phyloP scores from a whole-genome alignment of 2,888 invertebrate genomes.

The Acanthoscelides obtectus region DNA sequence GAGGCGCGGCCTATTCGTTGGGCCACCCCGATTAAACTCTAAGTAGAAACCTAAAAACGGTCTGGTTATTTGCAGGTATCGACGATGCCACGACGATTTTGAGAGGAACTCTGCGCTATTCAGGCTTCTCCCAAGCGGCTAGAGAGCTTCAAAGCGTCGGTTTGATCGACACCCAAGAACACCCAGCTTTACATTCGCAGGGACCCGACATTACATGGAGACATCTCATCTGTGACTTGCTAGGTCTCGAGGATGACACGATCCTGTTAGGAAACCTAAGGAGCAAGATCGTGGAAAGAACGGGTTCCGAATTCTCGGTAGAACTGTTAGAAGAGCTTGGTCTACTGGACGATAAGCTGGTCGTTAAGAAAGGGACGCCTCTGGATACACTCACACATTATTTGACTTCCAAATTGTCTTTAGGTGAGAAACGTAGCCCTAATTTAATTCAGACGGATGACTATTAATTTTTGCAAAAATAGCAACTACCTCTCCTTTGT shows the following conservation, averaged over 20 bases:
- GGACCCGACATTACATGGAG: constrained; percentile 98
- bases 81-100: constrained; percentile 82
- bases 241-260: constrained; percentile 78
- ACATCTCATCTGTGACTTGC: constrained; percentile 72
- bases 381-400: constrained; percentile 91
- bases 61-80: constrained; percentile 54
- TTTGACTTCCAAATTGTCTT: constrained; percentile 72
- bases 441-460: too few species aligned
- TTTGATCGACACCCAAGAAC: constrained; percentile 77
- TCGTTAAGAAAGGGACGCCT: constrained; percentile 81
- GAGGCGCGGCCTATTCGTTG: too few species aligned
- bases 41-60: too few species aligned
- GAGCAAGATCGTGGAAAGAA: constrained; percentile 72
- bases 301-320: constrained; percentile 66
- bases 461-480: too few species aligned
- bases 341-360: constrained; percentile 74
- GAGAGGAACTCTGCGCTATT: constrained; percentile 88
- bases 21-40: too few species aligned
- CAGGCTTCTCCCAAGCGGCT: constrained; percentile 84
- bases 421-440: constrained; percentile 64
- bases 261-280: constrained; percentile 93
- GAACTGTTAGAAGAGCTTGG: constrained; percentile 83
- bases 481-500: too few species aligned
- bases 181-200: constrained; percentile 87
- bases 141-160: constrained; percentile 79